Conservation (phyloP, 2,113 vertebrate species). For the Egretta garzetta region DNA sequence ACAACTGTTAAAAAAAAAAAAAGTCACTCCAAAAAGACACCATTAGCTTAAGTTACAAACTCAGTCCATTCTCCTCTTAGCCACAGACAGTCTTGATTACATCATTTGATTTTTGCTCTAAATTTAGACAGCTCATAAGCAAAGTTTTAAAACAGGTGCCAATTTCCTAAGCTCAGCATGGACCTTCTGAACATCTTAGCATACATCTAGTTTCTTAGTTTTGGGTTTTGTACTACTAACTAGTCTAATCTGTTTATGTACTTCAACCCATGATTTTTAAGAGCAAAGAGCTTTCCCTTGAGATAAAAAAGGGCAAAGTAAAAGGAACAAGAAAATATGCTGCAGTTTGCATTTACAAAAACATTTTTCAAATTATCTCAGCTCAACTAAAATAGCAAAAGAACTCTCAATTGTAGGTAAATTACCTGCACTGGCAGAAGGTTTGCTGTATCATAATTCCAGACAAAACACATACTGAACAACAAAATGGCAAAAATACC, state of each 20-base stretch:
- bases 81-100: neutral
- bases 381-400: neutral
- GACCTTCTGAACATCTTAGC: neutral
- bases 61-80: neutral
- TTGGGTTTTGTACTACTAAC: neutral
- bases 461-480: neutral
- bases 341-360: neutral
- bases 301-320: neutral
- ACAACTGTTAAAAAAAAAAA: neutral
- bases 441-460: neutral
- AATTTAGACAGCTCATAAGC: neutral
- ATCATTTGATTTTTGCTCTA: neutral
- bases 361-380: neutral
- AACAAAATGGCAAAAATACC: neutral
- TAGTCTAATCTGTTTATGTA: neutral
- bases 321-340: neutral
- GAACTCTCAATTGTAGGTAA: neutral
- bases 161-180: neutral
- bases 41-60: neutral
- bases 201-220: neutral
- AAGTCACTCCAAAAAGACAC: neutral
- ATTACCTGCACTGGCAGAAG: neutral
- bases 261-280: neutral
- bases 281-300: neutral
- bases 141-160: neutral